phyloP scores from a whole-genome alignment of 2,888 invertebrate species.

The Netelia inedita region DNA sequence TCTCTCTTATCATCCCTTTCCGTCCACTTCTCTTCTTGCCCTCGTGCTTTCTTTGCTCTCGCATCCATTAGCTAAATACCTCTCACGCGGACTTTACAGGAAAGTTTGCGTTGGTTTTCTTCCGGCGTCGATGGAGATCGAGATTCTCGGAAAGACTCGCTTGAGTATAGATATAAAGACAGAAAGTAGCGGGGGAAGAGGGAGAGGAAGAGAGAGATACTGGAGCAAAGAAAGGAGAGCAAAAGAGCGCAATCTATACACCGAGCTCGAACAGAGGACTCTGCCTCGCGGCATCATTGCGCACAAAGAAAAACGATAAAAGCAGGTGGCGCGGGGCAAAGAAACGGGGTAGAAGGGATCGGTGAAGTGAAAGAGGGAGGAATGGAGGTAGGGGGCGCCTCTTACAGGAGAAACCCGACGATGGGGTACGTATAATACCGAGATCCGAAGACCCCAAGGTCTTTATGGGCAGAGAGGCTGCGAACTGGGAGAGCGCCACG shows the following conservation, averaged over 20 bases:
- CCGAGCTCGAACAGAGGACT: constrained; percentile 45
- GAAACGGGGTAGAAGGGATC: not conserved
- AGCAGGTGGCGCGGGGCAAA: constrained; percentile 39
- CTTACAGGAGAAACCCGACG: constrained; percentile 24
- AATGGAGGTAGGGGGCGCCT: constrained; percentile 5
- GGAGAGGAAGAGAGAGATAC: not conserved
- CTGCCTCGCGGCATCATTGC: constrained; percentile 40
- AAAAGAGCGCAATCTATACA: constrained; percentile 40
- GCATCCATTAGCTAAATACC: constrained; percentile 53
- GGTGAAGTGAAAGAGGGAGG: not conserved
- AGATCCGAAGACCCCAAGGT: constrained; percentile 56
- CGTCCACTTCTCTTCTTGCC: constrained; percentile 5
- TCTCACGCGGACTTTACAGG: constrained; percentile 17
- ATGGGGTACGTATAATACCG: constrained; percentile 58
- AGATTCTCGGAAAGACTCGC: constrained; percentile 1
- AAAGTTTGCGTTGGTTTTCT: constrained; percentile 49
- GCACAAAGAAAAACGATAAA: constrained; percentile 64
- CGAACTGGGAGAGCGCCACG: constrained; percentile 70
- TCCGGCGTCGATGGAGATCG: constrained; percentile 32
- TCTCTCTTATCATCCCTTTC: constrained; percentile 33
- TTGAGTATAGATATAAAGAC: not conserved
- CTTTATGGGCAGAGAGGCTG: constrained; percentile 66
- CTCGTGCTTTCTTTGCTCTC: constrained; percentile 36
- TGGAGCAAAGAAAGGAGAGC: constrained; percentile 50
- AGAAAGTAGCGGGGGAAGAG: not conserved